phyloP scores from a whole-genome alignment of 2,113 vertebrate genomes.

The Trogon melanurus region DNA sequence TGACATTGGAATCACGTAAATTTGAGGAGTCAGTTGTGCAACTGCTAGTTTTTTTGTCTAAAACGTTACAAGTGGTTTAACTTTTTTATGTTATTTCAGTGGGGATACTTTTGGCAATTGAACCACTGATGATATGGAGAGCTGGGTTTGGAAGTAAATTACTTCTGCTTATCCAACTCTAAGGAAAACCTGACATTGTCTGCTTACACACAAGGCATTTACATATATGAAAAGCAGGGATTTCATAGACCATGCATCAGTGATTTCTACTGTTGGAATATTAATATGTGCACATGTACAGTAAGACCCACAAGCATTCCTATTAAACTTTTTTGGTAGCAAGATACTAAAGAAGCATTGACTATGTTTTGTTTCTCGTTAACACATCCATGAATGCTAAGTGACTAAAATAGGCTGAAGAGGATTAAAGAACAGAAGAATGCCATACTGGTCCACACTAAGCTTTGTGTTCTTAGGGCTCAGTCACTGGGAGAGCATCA shows the following conservation, averaged over 20 bases:
- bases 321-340: not conserved
- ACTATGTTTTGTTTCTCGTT: not conserved
- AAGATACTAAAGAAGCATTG: not conserved
- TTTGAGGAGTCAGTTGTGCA: not conserved
- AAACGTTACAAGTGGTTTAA: not conserved
- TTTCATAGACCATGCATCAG: accelerated
- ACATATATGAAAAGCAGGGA: not conserved
- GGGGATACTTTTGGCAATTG: not conserved
- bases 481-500: not conserved
- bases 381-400: not conserved
- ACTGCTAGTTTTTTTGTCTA: not conserved
- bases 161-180: not conserved
- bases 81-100: not conserved
- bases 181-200: not conserved
- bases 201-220: not conserved
- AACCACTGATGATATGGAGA: not conserved
- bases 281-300: accelerated
- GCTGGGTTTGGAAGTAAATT: not conserved
- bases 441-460: not conserved
- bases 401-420: not conserved
- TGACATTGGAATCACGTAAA: not conserved
- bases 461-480: not conserved
- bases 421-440: not conserved
- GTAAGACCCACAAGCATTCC: not conserved
- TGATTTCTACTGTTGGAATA: not conserved